Percentiles rank a stretch among this genome's conserved stretches.
These are phyloP conservation scores for Ceramica pisi DNA, from an alignment of 2,888 invertebrate genomes.

Conservation along the genomic window DNA sequence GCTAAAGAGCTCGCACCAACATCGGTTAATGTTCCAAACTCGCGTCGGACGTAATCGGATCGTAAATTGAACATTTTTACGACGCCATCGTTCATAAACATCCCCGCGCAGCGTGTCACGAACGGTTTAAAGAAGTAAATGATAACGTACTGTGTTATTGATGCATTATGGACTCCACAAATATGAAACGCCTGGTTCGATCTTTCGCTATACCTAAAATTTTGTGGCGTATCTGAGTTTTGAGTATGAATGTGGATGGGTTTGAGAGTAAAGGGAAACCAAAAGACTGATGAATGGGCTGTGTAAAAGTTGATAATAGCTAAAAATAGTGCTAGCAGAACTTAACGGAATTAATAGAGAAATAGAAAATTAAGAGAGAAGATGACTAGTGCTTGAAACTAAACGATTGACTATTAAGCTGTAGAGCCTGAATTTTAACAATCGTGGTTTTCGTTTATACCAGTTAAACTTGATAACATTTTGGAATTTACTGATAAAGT, in stretches of 20 bases:
- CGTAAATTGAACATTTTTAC: constrained; percentile 70
- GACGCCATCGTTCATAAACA: constrained; percentile 56
- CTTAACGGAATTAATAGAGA: no score
- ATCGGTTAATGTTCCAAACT: constrained; percentile 67
- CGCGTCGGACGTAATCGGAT: constrained; percentile 64
- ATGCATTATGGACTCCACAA: constrained; percentile 23
- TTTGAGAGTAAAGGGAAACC: neutral
- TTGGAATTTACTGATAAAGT: constrained; percentile 3
- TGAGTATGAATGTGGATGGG: neutral
- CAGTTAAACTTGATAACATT: neutral
- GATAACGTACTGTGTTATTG: constrained; percentile 27
- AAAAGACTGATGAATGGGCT: no score
- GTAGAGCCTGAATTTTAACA: neutral
- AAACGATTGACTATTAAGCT: neutral
- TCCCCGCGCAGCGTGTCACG: constrained; percentile 51
- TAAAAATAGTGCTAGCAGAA: no score
- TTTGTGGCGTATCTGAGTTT: neutral
- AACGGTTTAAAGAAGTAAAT: constrained; percentile 53
- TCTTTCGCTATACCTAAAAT: neutral
- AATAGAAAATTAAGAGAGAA: no score
- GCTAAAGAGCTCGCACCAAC: constrained; percentile 65
- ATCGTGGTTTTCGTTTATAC: neutral
- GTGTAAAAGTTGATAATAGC: no score
- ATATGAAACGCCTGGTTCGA: neutral
- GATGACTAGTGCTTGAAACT: neutral